Conservation (phyloP, 2,888 invertebrate species). For the Rhogogaster chlorosoma region DNA sequence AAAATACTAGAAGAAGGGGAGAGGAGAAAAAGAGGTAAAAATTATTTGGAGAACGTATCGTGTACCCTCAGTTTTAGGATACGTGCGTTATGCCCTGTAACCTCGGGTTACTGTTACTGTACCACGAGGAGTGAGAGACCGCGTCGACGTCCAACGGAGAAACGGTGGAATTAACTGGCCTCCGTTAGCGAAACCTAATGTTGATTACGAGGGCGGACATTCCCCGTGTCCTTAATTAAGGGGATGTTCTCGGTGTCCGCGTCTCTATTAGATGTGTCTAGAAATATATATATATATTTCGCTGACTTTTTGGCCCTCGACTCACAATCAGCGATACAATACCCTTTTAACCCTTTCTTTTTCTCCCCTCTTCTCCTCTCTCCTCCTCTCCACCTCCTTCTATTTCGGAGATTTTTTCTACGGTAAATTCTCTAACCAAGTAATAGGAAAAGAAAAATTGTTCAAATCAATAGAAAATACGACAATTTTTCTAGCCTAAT, state of each 20-base stretch:
- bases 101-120: neutral
- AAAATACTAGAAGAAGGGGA: neutral
- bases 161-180: slow-evolving; percentile 43
- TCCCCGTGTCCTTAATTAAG: slow-evolving; percentile 44
- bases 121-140: neutral
- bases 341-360: slow-evolving; percentile 10
- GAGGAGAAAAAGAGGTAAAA: neutral
- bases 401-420: neutral
- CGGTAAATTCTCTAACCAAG: neutral
- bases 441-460: too few species aligned
- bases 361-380: neutral
- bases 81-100: slow-evolving; percentile 8
- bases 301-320: slow-evolving; percentile 23
- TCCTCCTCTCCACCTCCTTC: neutral
- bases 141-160: slow-evolving; percentile 2
- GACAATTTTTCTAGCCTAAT: too few species aligned
- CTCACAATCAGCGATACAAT: neutral
- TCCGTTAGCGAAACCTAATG: slow-evolving; percentile 48
- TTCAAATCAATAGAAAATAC: neutral
- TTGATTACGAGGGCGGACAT: slow-evolving; percentile 49
- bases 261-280: slow-evolving; percentile 41
- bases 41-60: neutral
- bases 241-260: slow-evolving; percentile 45
- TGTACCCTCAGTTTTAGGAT: neutral
- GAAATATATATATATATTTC: slow-evolving; percentile 19